Evolutionary conservation across 2,888 invertebrate genomes (phyloP), one percentile per base, ranked within the genome.

Genomic region (Leptopterna dolabrata): DNA sequence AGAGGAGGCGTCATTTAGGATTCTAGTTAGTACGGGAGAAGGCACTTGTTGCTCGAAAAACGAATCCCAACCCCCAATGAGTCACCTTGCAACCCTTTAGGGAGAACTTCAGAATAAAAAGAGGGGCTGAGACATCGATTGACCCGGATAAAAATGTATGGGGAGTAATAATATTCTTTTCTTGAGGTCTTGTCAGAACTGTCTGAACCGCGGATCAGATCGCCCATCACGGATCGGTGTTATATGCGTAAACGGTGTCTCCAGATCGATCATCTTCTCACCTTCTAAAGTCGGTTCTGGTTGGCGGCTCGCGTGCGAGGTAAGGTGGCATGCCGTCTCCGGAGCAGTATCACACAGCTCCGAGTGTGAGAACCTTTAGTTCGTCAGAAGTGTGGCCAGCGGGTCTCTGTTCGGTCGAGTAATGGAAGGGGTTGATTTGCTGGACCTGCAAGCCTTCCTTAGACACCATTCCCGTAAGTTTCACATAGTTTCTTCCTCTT

Each of bases 391-490:
- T 63, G 63, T 19, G 63, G 24, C n/a, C 3, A 55, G 55, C 55
- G 6, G 2, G 63, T 63, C 24, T 19, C 13, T 24, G 24, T 47
- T 9, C 36, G 36, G 36, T 11, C 55, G 55, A 55, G 55, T 29
- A 29, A 85, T 85, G 85, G 85, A 85, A 73, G 85, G 85, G 11
- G 85, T 85, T 1, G 85, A 85, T 29, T 73, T 85, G 24, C 29
- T 85, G 45, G 85, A 85, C 36, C 47, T 85, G 27, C 85, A 85
- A 45, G 29, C 45, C 11, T 85, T 85, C 24, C 85, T 85, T 47
- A 85, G 85, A 19, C 85, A 76, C 27, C 85, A 85, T 45, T 45
- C 71, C 24, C 85, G 85, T 85, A 47, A 85, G 85, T 70, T 70
- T 3, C 47, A 36, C 36, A 36, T 36, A 36, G 2, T 36, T n/a